These are phyloP conservation scores for Sarcophaga caerulescens DNA, from an alignment of 2,888 invertebrate genomes.

Conservation along the genomic window DNA sequence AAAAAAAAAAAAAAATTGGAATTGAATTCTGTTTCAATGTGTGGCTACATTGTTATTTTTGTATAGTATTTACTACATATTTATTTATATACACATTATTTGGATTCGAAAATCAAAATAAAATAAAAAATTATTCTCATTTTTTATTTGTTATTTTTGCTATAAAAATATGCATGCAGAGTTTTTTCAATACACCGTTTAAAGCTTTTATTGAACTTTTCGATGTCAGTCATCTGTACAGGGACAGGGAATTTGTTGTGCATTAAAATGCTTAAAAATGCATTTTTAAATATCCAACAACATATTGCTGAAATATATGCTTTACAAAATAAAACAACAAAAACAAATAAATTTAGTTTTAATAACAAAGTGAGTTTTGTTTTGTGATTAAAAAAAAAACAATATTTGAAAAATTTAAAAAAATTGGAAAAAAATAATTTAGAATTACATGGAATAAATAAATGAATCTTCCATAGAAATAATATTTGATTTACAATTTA, in stretches of 20 bases:
- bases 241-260: background rate
- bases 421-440: background rate
- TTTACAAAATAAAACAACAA: background rate
- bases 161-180: too few relatives aligned
- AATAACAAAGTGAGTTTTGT: background rate
- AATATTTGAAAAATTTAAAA: background rate
- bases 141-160: too few relatives aligned
- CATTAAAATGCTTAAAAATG: slow-evolving; percentile 35
- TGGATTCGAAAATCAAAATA: background rate
- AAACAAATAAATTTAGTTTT: background rate
- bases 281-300: slow-evolving; percentile 51
- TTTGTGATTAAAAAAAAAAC: background rate
- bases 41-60: slow-evolving; percentile 65
- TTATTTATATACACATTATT: slow-evolving; percentile 22
- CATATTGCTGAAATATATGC: slow-evolving; percentile 27
- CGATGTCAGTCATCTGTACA: too few relatives aligned
- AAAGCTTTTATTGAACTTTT: background rate
- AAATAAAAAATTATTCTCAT: background rate
- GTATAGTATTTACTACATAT: slow-evolving; percentile 61
- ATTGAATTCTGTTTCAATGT: slow-evolving; percentile 56
- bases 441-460: too few relatives aligned
- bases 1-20: slow-evolving; percentile 14
- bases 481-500: slow-evolving; percentile 8
- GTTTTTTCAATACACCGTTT: background rate
- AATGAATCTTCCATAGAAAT: background rate